These are phyloP conservation scores for Macroglossus sobrinus DNA, from an alignment of 2,113 vertebrate species.

Conservation along the genomic window DNA sequence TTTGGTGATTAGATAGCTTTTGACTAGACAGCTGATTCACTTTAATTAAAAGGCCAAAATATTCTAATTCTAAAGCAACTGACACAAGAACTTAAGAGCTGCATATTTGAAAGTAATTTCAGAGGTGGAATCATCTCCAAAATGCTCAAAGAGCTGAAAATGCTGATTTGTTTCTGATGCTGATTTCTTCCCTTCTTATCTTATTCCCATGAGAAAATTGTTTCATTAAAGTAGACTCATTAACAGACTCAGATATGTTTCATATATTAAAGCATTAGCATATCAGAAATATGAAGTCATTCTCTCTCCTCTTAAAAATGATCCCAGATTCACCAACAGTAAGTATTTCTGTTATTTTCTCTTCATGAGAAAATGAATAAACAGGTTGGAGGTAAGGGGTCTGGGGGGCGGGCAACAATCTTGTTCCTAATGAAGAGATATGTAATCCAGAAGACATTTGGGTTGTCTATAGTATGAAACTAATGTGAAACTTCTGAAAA, in stretches of 20 bases:
- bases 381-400: neutral
- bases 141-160: neutral
- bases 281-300: neutral
- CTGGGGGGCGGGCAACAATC: neutral
- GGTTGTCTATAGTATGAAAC: neutral
- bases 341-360: constrained; percentile 2
- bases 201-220: neutral
- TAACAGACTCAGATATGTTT: neutral
- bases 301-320: constrained; percentile 11
- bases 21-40: neutral
- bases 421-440: neutral
- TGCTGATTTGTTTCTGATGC: neutral
- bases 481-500: neutral
- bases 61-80: constrained; percentile 38
- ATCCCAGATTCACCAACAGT: neutral
- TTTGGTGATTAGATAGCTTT: neutral
- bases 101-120: neutral
- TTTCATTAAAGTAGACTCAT: neutral
- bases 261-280: neutral
- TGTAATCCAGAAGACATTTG: neutral
- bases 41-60: neutral
- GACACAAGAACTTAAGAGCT: neutral
- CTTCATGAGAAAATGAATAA: neutral
- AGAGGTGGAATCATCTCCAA: neutral
- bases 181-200: neutral